phyloP scores from a whole-genome alignment of 2,888 invertebrate genomes.

The Rotaria sp. region DNA sequence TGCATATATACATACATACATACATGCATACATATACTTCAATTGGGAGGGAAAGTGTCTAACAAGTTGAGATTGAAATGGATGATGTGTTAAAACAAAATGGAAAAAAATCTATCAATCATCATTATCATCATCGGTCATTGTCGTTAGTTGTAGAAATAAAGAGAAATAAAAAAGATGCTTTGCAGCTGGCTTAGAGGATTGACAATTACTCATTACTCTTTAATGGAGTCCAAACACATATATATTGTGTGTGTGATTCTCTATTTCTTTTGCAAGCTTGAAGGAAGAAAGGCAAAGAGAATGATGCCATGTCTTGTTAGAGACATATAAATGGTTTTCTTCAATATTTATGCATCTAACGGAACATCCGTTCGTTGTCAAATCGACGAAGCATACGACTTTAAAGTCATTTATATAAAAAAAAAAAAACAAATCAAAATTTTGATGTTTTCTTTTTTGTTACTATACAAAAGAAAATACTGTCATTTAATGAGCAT shows the following conservation, averaged over 20 bases:
- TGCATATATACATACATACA: not conserved
- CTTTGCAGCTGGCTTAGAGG: not conserved
- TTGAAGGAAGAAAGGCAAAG: too few relatives aligned
- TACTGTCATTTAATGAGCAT: not conserved
- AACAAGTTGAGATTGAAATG: not conserved
- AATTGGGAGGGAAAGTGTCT: not conserved
- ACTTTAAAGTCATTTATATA: not conserved
- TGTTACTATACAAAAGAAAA: not conserved
- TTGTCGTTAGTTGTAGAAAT: not conserved
- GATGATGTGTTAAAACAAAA: slow-evolving; percentile 12
- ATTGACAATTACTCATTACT: not conserved
- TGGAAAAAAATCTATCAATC: not conserved
- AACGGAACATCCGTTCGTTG: not conserved
- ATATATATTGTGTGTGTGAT: not conserved
- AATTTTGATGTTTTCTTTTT: not conserved
- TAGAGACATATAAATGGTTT: not conserved
- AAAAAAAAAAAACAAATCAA: not conserved
- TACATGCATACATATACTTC: not conserved
- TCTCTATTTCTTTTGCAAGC: too few relatives aligned
- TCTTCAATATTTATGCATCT: not conserved
- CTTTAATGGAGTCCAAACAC: not conserved
- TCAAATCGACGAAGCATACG: not conserved
- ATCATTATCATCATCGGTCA: not conserved
- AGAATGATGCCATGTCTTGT: too few relatives aligned
- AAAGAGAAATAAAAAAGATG: not conserved